phyloP scores from a whole-genome alignment of 2,797 vertebrate genomes.

The Dipus sagitta region DNA sequence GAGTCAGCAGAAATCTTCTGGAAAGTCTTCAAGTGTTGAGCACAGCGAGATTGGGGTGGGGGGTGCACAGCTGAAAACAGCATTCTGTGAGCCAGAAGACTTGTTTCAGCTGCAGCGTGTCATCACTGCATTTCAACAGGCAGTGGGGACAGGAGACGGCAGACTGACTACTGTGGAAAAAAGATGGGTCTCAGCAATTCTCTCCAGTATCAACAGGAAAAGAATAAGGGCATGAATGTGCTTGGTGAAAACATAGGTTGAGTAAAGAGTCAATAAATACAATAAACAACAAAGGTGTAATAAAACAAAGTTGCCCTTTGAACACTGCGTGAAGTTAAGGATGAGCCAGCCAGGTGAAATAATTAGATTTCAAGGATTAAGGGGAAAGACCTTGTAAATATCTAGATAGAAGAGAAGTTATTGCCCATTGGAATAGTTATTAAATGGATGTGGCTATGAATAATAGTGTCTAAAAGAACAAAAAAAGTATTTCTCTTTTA shows the following conservation, averaged over 20 bases:
- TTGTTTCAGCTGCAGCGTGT: background rate
- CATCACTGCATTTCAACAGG: background rate
- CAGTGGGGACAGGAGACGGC: background rate
- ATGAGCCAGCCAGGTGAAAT: too few relatives aligned
- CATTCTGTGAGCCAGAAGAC: background rate
- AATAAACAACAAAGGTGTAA: background rate
- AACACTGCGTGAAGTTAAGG: background rate
- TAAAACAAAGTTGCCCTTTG: background rate
- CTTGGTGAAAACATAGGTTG: slow-evolving; percentile 1
- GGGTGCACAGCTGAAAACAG: too few relatives aligned
- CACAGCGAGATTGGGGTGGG: background rate
- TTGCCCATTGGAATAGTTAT: background rate
- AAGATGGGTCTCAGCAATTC: background rate
- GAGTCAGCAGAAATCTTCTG: background rate
- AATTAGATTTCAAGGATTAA: too few relatives aligned
- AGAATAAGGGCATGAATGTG: background rate
- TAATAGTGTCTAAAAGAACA: background rate
- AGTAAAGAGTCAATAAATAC: background rate
- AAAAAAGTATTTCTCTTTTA: background rate
- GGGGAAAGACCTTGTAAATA: too few relatives aligned
- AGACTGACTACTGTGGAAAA: background rate
- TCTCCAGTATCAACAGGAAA: background rate
- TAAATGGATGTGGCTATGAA: background rate
- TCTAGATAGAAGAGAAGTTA: background rate
- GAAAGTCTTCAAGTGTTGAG: background rate